Conservation (phyloP, 2,888 invertebrate species). For the Keiferia lycopersicella region DNA sequence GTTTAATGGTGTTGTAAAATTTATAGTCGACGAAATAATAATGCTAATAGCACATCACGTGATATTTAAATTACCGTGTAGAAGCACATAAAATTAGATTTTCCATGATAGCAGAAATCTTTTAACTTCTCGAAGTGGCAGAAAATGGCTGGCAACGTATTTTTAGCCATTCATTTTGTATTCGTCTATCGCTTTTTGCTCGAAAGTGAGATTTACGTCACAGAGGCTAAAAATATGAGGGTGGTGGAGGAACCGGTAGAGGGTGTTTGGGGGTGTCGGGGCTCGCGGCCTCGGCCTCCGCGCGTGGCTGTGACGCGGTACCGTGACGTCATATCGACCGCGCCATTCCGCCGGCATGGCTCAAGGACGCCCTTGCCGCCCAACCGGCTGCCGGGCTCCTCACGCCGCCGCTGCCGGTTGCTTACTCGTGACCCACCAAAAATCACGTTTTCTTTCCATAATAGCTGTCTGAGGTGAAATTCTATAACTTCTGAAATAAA, state of each 20-base stretch:
- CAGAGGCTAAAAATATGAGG: conserved; percentile 70
- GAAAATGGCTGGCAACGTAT: conserved; percentile 38
- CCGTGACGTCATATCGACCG: conserved; percentile 76
- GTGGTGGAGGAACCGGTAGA: conserved; percentile 51
- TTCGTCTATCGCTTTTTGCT: conserved; percentile 50
- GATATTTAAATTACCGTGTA: conserved; percentile 8
- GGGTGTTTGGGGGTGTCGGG: conserved; percentile 50
- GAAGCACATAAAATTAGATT: background rate
- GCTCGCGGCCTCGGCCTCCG: conserved; percentile 59
- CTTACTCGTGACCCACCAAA: conserved; percentile 14
- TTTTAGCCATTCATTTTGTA: conserved; percentile 50
- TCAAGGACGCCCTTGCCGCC: conserved; percentile 72
- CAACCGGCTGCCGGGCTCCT: conserved; percentile 58
- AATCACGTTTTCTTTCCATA: background rate
- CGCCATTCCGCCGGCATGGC: conserved; percentile 36
- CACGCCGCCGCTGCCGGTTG: background rate
- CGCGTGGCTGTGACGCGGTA: conserved; percentile 73
- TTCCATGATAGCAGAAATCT: background rate
- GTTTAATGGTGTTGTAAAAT: conserved; percentile 12
- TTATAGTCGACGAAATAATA: conserved; percentile 2
- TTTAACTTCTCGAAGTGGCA: background rate
- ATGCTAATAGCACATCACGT: conserved; percentile 4
- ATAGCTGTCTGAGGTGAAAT: background rate
- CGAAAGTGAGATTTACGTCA: conserved; percentile 67
- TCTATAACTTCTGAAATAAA: background rate